Base-by-base conservation (phyloP, 2,888 invertebrate genomes). In the Drosophila kanekoi region DNA sequence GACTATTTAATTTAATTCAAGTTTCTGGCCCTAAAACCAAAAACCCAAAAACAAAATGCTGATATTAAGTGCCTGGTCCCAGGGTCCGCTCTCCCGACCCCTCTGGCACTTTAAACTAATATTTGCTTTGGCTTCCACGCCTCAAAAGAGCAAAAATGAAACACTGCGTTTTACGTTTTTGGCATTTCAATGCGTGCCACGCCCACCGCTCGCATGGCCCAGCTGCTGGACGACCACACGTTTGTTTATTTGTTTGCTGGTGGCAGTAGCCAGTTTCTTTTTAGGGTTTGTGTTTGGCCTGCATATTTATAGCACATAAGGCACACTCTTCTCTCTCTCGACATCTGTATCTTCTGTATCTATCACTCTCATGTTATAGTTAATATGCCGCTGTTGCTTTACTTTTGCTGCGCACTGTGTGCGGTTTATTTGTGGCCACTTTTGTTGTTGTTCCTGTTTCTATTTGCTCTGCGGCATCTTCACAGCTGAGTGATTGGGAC, bases 401-500 rank as follows among this genome's bases (percentile, higher is more conserved):
- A 47, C 54, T 79, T 60, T 71, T 65, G 48, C 32, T 51, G 61
- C 66, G 56, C 81, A 73, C 72, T 28, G 10, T 72, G 60, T 71
- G 56, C 51, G 49, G 57, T 51, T 47, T 58, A 35, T 63, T 41
- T 59, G 54, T 62, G 48, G 47, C 13, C 33, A 16, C 23, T 32
- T 47, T 13, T 68, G 62, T 48, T 72, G 59, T 40, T 78, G 58
- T 48, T 65, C 8, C 45, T 51, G 65, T 63, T 72, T 77, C 48
- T 86, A 69, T 83, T 80, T 87, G 70, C 65, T 69, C 68, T 85
- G 87, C 78, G 79, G 79, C 85, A 81, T 81, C 79, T 87, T 87
- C 67, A 84, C 84, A 89, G 89, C 85, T 81, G 84, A 84, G 69
- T 77, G 89, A 87, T 79, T 89, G 81, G 72, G 69, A 59, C 70